phyloP scores from a whole-genome alignment of 2,888 invertebrate species.

The Crematogaster levior region DNA sequence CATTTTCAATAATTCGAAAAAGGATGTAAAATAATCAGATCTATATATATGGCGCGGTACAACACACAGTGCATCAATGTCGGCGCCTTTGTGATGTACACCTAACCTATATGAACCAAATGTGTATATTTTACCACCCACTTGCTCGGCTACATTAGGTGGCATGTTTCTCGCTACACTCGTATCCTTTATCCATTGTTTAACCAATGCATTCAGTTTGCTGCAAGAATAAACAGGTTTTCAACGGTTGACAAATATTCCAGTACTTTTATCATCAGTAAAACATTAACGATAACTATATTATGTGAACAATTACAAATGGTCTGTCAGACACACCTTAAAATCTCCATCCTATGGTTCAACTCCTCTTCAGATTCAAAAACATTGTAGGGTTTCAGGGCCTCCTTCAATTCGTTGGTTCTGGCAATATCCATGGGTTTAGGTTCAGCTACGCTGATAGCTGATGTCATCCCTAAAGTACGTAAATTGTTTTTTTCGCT shows the following conservation, averaged over 20 bases:
- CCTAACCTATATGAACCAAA: slow-evolving; percentile 99
- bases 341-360: slow-evolving; percentile 94
- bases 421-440: slow-evolving; percentile 92
- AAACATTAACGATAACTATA: background rate
- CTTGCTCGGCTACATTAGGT: slow-evolving; percentile 93
- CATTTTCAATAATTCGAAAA: slow-evolving; percentile 95
- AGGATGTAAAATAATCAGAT: slow-evolving; percentile 97
- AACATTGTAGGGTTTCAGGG: slow-evolving; percentile 93
- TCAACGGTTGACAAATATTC: background rate
- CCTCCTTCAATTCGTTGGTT: slow-evolving; percentile 92
- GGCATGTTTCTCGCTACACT: slow-evolving; percentile 97
- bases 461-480: slow-evolving; percentile 96
- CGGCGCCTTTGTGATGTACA: slow-evolving; percentile 98
- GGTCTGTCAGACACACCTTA: slow-evolving; percentile 85
- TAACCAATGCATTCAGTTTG: slow-evolving; percentile 95
- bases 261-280: background rate
- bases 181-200: slow-evolving; percentile 97
- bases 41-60: slow-evolving; percentile 98
- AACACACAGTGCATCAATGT: slow-evolving; percentile 99
- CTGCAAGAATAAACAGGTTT: slow-evolving; percentile 80
- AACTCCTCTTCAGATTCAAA: slow-evolving; percentile 96
- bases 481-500: slow-evolving; percentile 87
- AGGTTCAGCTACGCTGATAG: slow-evolving; percentile 95
- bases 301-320: background rate
- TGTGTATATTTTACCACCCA: slow-evolving; percentile 99